Base-by-base conservation (phyloP, 2,797 vertebrate genomes). In the Onychomys leucogaster region DNA sequence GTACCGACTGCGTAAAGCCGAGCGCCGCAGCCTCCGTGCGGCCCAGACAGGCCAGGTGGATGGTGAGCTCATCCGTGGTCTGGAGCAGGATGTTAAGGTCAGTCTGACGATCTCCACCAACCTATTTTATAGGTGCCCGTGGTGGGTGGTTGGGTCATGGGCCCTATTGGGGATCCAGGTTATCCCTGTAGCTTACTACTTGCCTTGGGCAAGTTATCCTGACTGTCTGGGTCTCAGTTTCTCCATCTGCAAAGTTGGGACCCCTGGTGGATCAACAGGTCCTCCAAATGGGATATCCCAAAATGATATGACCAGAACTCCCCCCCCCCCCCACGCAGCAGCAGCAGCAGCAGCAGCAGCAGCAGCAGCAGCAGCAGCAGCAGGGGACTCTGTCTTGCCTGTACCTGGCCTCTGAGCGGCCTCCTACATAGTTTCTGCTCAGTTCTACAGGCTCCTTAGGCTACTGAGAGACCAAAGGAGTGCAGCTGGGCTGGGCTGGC, bases 81-180 rank as follows among this genome's bases (percentile, higher is more conserved):
- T 99, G 86, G 99, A 99, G 98, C 99, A 99, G 97, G 99, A 99
- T 0, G 99, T 99, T 97, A 99, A 99, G 99, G 99, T 99, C 96
- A 98, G 90, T 78, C 14, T 13, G 1, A 41, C 37, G 86, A 34
- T 19, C 52, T 32, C 14, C 21, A 32, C 57, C 11, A 41, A 27
- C 46, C 57, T 37, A 76, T 55, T 37, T 82, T 55, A n/a, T 1
- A 75, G 84, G 77, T 65, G 75, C 46, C 55, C 49, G 77, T 27
- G 57, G 17, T 59, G 34, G 55, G 19, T 21, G 37, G 14, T 49
- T 25, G 37, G 23, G 27, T 49, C 34, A 8, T 16, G 10, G 63
- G 25, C 84, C 85, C 32, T 3, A 9, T 5, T 25, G 90, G 10
- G 37, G 17, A 34, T 41, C 57, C 52, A 17, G 59, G n/a, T 61